Evolutionary conservation across 2,113 vertebrate genomes (phyloP).

Genomic region (Malurus melanocephalus): DNA sequence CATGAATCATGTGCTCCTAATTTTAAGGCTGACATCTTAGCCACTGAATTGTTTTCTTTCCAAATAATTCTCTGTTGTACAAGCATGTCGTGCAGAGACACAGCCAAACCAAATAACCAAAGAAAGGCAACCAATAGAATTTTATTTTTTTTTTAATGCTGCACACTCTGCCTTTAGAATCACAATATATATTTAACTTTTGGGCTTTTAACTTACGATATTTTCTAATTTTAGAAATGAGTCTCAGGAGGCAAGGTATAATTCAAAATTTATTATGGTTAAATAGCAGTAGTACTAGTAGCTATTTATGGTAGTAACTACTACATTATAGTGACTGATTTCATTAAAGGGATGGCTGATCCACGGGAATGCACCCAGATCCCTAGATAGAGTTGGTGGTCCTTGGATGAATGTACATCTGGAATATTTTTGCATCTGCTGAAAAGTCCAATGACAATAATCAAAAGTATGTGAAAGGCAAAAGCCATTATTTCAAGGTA

Average conservation of each 20-base stretch:
- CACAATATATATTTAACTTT: neutral
- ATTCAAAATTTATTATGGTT: neutral
- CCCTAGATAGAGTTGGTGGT: neutral
- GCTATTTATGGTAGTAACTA: neutral
- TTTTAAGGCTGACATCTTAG: neutral
- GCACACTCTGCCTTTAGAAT: neutral
- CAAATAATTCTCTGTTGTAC: neutral
- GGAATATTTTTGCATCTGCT: neutral
- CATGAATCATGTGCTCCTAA: neutral
- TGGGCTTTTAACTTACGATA: neutral
- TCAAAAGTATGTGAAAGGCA: neutral
- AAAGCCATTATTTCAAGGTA: neutral
- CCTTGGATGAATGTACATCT: neutral
- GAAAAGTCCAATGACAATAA: neutral
- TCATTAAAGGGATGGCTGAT: neutral
- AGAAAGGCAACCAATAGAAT: neutral
- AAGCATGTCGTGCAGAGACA: neutral
- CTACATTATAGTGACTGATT: neutral
- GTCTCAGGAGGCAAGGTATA: neutral
- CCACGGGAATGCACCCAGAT: neutral
- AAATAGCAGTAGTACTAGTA: neutral
- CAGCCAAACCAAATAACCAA: neutral
- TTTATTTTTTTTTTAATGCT: no score
- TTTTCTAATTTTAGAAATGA: neutral
- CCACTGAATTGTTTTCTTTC: neutral